These are phyloP conservation scores for Vidua chalybeata DNA, from an alignment of 2,113 vertebrate species.

Conservation along the genomic window DNA sequence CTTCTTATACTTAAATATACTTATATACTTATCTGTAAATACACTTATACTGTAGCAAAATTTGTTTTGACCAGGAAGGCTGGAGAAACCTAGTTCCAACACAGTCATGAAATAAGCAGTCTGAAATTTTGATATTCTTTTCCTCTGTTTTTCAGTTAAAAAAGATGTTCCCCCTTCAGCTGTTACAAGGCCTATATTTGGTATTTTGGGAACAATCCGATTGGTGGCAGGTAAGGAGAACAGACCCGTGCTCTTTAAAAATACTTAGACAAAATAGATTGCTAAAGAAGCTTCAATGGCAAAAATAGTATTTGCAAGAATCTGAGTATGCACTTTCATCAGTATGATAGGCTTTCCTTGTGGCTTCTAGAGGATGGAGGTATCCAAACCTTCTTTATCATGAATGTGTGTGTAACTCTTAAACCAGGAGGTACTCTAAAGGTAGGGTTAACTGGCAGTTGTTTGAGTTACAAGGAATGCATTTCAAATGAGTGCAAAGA, in stretches of 20 bases:
- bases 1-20: background rate
- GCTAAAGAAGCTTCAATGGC: background rate
- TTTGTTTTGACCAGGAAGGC: background rate
- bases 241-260: background rate
- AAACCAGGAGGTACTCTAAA: background rate
- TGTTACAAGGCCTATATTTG: slow-evolving; percentile 87
- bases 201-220: slow-evolving; percentile 91
- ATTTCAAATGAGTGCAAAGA: background rate
- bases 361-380: background rate
- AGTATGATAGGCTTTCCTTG: background rate
- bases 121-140: background rate
- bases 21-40: background rate
- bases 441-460: background rate
- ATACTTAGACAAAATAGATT: background rate
- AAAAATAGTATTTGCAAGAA: background rate
- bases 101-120: background rate
- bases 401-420: background rate
- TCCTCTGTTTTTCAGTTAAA: slow-evolving; percentile 78
- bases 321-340: background rate
- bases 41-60: background rate
- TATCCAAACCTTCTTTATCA: background rate
- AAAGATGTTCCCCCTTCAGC: slow-evolving; percentile 90
- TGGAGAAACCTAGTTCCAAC: background rate
- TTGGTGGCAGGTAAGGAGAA: slow-evolving; percentile 89
- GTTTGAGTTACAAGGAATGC: background rate